Evolutionary conservation across 2,797 vertebrate genomes (phyloP).

Genomic region (Champsocephalus gunnari): DNA sequence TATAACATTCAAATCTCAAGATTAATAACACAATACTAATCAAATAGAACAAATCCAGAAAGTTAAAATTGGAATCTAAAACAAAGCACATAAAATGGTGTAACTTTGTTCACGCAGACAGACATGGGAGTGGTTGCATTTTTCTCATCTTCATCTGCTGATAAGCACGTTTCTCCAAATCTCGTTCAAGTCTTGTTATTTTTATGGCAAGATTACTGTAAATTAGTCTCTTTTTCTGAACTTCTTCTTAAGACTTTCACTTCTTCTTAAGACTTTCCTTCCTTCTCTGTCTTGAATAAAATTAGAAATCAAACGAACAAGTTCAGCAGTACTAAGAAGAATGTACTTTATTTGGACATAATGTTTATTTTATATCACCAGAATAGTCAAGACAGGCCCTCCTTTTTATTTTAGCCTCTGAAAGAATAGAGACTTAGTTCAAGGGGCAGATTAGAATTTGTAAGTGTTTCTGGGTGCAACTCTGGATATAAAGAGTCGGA

Average conservation of each 20-base stretch:
- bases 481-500: not conserved
- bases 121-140: not conserved
- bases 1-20: no score
- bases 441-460: not conserved
- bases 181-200: not conserved
- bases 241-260: constrained; percentile 47
- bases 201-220: not conserved
- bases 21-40: not conserved
- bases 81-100: no score
- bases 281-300: constrained; percentile 23
- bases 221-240: constrained; percentile 20
- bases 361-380: not conserved
- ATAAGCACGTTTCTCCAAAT: not conserved
- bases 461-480: not conserved
- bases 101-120: not conserved
- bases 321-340: constrained; percentile 12
- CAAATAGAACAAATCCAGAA: no score
- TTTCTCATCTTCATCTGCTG: not conserved
- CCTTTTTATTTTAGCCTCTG: not conserved
- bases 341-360: not conserved
- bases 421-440: not conserved
- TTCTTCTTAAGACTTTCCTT: constrained; percentile 37
- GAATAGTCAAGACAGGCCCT: not conserved
- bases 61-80: no score
- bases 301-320: constrained; percentile 17